Evolutionary conservation across 2,888 invertebrate genomes (phyloP).

Genomic region (Thymelicus sylvestris): DNA sequence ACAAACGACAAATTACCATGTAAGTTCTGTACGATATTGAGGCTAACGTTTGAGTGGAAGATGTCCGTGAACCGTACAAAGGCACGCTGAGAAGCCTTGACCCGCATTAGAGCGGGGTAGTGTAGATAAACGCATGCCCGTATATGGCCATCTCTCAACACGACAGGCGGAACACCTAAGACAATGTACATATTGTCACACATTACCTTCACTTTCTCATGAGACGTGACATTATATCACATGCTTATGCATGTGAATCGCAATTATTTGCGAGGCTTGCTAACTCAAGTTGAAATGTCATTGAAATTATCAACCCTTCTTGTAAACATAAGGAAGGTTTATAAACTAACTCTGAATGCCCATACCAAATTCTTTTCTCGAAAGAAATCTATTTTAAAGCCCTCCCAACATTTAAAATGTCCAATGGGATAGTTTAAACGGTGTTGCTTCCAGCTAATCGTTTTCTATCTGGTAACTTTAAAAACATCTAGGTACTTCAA

Average conservation of each 20-base stretch:
- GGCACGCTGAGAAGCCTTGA: slow-evolving; percentile 31
- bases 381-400: slow-evolving; percentile 26
- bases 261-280: background rate
- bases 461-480: slow-evolving; percentile 3
- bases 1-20: background rate
- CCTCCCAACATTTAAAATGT: slow-evolving; percentile 10
- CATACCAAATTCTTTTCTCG: slow-evolving; percentile 9
- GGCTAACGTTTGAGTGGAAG: slow-evolving; percentile 29
- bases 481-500: slow-evolving; percentile 28
- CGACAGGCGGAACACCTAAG: background rate
- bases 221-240: background rate
- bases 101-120: slow-evolving; percentile 23
- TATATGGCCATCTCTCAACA: slow-evolving; percentile 15
- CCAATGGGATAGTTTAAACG: slow-evolving; percentile 8
- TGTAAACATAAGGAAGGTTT: background rate
- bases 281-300: slow-evolving; percentile 18
- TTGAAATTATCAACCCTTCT: background rate
- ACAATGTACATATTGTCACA: slow-evolving; percentile 10
- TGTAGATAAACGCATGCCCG: slow-evolving; percentile 28
- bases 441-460: slow-evolving; percentile 15
- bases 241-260: too few relatives aligned
- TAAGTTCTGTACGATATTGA: slow-evolving; percentile 19
- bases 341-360: background rate
- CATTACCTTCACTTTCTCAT: slow-evolving; percentile 5
- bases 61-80: slow-evolving; percentile 32